A percentile compares a stretch with the other conserved stretches of the same genome.
phyloP scores from a whole-genome alignment of 2,797 vertebrate genomes.

The Poeciliopsis gracilis region DNA sequence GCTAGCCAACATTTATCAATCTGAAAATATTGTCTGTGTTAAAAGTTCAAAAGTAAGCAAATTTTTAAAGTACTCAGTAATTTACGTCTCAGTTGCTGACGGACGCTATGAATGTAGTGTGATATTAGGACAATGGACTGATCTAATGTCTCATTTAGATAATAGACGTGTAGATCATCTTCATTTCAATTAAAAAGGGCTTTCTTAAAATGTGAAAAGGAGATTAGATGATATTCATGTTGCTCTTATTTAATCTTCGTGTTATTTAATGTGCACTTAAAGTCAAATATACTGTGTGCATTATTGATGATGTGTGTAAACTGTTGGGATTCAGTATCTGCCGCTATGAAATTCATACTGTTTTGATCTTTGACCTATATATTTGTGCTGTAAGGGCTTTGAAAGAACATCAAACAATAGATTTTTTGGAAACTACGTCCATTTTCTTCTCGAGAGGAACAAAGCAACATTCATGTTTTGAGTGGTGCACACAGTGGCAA shows the following conservation, averaged over 20 bases:
- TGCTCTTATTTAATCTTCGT: slow-evolving; percentile 41
- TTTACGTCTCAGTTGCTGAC: not conserved
- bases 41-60: not conserved
- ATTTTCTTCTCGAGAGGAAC: slow-evolving; percentile 6
- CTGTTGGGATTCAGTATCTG: slow-evolving; percentile 35
- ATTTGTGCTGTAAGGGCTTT: slow-evolving; percentile 41
- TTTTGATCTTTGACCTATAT: slow-evolving; percentile 14
- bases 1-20: not conserved
- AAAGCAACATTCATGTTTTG: not conserved
- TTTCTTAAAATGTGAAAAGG: slow-evolving; percentile 51
- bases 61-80: not conserved
- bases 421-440: slow-evolving; percentile 1
- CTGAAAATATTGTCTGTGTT: not conserved
- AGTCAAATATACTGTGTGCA: slow-evolving; percentile 31
- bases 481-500: not conserved
- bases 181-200: slow-evolving; percentile 54
- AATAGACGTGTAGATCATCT: slow-evolving; percentile 4
- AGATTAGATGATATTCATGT: slow-evolving; percentile 28
- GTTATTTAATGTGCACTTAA: slow-evolving; percentile 62
- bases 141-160: slow-evolving; percentile 7
- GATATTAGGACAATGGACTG: slow-evolving; percentile 12
- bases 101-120: slow-evolving; percentile 16
- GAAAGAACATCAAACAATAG: slow-evolving; percentile 12
- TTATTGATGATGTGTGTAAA: slow-evolving; percentile 58
- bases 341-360: slow-evolving; percentile 22